Evolutionary conservation across 2,797 vertebrate genomes (phyloP).

Genomic region (Sitta carolinensis): DNA sequence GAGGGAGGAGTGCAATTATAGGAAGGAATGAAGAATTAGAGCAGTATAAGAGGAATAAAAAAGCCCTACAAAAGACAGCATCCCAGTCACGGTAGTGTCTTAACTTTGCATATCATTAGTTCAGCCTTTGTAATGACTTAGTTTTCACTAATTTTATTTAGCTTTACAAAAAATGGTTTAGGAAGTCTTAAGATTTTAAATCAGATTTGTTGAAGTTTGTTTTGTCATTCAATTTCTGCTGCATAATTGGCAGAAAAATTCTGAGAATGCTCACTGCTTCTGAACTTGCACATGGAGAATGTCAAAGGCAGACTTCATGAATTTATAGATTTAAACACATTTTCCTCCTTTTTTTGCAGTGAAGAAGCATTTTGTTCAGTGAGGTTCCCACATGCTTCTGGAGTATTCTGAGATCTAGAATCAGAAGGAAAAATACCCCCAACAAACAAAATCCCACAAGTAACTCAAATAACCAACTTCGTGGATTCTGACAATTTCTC

Average conservation of each 20-base stretch:
- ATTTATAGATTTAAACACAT: background rate
- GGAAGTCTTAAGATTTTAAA: background rate
- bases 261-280: background rate
- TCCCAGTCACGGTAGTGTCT: background rate
- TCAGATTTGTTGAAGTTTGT: background rate
- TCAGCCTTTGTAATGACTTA: background rate
- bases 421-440: background rate
- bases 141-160: background rate
- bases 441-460: fast-evolving
- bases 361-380: background rate
- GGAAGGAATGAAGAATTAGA: background rate
- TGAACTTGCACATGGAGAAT: background rate
- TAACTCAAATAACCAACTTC: background rate
- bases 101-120: background rate
- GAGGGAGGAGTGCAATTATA: background rate
- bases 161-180: background rate
- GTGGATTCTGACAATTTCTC: background rate
- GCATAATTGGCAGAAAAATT: background rate
- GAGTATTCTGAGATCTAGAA: background rate
- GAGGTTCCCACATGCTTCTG: background rate
- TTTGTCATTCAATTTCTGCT: background rate
- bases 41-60: background rate
- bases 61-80: background rate
- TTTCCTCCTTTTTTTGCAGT: background rate
- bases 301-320: background rate